These are phyloP conservation scores for Pampus argenteus DNA, from an alignment of 2,797 vertebrate species.

Conservation along the genomic window DNA sequence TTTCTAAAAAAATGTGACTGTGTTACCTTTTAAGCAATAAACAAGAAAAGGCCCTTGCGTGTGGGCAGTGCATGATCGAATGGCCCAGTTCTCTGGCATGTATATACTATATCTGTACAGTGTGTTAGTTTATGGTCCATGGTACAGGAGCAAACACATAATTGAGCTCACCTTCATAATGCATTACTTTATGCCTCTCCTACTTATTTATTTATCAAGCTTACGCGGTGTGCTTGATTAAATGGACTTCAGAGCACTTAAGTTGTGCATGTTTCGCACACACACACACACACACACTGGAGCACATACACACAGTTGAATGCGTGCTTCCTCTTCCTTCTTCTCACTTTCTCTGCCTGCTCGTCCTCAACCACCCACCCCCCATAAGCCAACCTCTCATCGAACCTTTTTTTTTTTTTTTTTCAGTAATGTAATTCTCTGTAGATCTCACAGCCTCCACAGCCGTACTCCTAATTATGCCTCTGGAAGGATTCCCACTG, in stretches of 20 bases:
- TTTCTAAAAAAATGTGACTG: background rate
- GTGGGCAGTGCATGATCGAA: background rate
- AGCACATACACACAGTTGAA: constrained; percentile 1
- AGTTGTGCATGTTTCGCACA: constrained; percentile 1
- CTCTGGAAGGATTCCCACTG: constrained; percentile 24
- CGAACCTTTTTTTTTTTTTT: constrained; percentile 28
- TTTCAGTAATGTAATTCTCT: constrained; percentile 45
- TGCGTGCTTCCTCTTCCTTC: constrained; percentile 10
- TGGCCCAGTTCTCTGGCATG: background rate
- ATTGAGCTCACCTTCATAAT: constrained; percentile 39
- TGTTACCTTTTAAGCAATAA: background rate
- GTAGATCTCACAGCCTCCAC: constrained; percentile 29
- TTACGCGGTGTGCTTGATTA: constrained; percentile 27
- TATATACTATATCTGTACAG: background rate
- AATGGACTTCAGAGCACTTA: background rate
- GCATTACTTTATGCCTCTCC: constrained; percentile 14
- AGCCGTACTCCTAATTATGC: constrained; percentile 39
- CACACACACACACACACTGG: background rate
- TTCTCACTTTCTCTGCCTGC: constrained; percentile 33
- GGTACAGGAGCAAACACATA: constrained; percentile 1
- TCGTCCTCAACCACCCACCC: background rate
- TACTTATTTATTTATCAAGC: constrained; percentile 46
- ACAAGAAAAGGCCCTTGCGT: background rate
- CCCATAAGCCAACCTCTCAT: constrained; percentile 8
- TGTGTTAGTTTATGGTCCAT: constrained; percentile 18